Evolutionary conservation across 2,797 vertebrate genomes (phyloP), one percentile per base, ranked within the genome.

Genomic region (Pyrocephalus nanus): DNA sequence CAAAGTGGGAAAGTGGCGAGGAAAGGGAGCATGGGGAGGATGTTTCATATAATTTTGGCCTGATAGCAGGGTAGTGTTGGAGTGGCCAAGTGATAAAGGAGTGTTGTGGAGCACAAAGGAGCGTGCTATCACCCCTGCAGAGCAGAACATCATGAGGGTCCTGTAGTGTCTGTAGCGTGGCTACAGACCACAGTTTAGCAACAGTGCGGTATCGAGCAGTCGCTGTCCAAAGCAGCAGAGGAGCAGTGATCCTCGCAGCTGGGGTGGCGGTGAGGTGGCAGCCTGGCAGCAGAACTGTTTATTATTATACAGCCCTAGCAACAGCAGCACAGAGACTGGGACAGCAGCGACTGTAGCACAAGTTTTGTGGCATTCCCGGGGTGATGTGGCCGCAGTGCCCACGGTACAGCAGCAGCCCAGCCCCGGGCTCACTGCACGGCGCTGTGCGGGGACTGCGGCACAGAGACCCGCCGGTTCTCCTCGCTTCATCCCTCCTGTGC

Each of bases 161-260:
- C 21, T 65, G 3, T 27, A 17, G 32, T 15, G 22, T 55, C 32
- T 43, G 6, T 45, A 21, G 45, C 0, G 0, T 50, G 42, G 53
- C 69, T 71, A n/a, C 13, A n/a, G 77, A 58, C 65, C 16, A 42
- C 60, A 51, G 73, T 32, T 85, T 25, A 55, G 40, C 71, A 62
- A 12, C 17, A 25, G 54, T 5, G 48, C 3, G 1, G 40, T 29
- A 22, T 22, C 0, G 4, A 82, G 80, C 64, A 27, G 30, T 22
- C 2, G 4, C 15, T 2, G 0, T 30, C 80, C 1, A 0, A n/a
- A 26, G 23, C 14, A 57, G 60, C 38, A 69, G 73, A 73, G 61
- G 21, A 88, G 62, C 43, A 45, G 64, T 11, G 30, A 70, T 74
- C 25, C 32, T 55, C 1, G 51, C 70, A 66, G 55, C 74, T 11